Evolutionary conservation across 2,888 invertebrate species (phyloP).

Genomic region (Tuberolachnus salignus): DNA sequence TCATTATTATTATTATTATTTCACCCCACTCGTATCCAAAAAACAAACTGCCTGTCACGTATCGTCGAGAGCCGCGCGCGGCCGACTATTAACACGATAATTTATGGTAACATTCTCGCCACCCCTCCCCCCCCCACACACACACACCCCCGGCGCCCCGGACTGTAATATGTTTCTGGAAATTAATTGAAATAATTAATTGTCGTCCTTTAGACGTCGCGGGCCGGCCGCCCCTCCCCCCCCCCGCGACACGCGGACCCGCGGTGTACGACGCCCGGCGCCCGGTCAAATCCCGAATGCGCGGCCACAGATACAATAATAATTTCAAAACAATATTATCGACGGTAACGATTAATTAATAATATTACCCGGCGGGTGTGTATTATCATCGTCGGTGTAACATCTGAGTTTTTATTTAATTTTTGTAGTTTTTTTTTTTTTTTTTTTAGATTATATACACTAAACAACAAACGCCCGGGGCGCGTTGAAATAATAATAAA

Average conservation of each 20-base stretch:
- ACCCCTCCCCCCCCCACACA: too few species aligned
- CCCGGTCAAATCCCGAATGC: too few species aligned
- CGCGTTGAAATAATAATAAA: not conserved
- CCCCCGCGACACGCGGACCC: not conserved
- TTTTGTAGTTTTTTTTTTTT: too few species aligned
- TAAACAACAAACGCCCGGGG: not conserved
- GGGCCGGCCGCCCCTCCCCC: not conserved
- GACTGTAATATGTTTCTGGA: constrained; percentile 27
- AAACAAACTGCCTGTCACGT: constrained; percentile 54
- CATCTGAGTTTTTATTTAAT: too few species aligned
- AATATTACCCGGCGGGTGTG: too few species aligned
- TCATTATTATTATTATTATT: constrained; percentile 53
- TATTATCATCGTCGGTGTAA: too few species aligned
- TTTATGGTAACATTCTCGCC: constrained; percentile 42
- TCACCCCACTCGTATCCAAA: constrained; percentile 33
- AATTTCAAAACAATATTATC: too few species aligned
- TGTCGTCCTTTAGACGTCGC: constrained; percentile 7
- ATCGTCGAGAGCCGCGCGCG: constrained; percentile 9
- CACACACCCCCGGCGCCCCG: not conserved
- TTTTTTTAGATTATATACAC: too few species aligned
- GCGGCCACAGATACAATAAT: too few species aligned
- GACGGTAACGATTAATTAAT: not conserved
- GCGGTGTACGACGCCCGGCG: too few species aligned
- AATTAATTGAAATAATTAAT: constrained; percentile 50
- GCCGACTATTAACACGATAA: constrained; percentile 32